Base-by-base conservation (phyloP, 1,140 invertebrate species). In the Parasteatoda tepidariorum region DNA sequence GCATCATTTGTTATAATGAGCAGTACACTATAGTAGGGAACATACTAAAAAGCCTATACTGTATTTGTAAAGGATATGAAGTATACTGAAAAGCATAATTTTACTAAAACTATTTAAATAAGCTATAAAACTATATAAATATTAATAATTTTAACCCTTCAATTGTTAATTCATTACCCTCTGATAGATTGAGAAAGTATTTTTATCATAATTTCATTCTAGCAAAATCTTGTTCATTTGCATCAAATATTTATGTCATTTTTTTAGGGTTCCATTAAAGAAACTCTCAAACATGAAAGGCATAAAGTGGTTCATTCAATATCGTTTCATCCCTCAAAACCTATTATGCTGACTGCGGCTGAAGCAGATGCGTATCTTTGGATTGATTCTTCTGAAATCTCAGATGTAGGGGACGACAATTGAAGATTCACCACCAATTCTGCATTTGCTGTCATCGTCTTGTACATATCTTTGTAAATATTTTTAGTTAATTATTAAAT, bases 201-300 rank as follows among this genome's bases (percentile, higher is more conserved):
- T 61, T 18, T 61, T 61, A 61, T 7, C 6, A 18, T 61, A 61
- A 13, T 61, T 9, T 22, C 22, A 13, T 11, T 61, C 18, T 18
- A 9, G 41, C 7, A 48, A 48, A 48, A 61, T 61, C 22, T 61
- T 61, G 22, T 13, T 6, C 22, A 22, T 5, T 61, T 61, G 22
- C 6, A 61, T 6, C 22, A 13, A 18, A 13, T 61, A 54, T 76
- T 38, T n/a, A n/a, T n/a, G n/a, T n/a, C n/a, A n/a, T n/a, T 68
- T 18, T 87, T 85, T 31, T 84, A 90, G 85, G 92, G 92, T 33
- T 92, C 92, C 86, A 89, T 94, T 34, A 87, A 92, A 0, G 86
- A 87, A 18, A 91, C 89, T 82, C 86, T 90, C 31, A 74, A 86
- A 28, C 91, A 91, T 75, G 54, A 59, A 18, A 82, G 70, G 34